Conservation (phyloP, 1,140 invertebrate genomes). For the Anthonomus grandis region DNA sequence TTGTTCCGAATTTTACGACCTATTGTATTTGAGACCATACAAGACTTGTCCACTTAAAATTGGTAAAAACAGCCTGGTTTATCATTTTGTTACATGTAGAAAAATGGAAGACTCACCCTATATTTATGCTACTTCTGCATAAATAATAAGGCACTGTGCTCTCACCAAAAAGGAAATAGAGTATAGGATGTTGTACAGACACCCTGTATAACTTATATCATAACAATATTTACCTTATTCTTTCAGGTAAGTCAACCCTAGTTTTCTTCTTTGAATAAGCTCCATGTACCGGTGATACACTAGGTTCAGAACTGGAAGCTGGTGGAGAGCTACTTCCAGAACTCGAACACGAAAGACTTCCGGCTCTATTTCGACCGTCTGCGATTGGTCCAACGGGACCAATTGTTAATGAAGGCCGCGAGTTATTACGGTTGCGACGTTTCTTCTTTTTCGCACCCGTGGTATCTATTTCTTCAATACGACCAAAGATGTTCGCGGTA, state of each 20-base stretch:
- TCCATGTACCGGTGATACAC: conserved; percentile 59
- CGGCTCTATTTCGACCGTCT: conserved; percentile 55
- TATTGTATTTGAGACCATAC: too few relatives aligned
- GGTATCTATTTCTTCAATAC: conserved; percentile 49
- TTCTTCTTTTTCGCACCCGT: conserved; percentile 73
- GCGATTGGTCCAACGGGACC: conserved; percentile 50
- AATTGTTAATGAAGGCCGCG: conserved; percentile 57
- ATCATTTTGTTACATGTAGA: too few relatives aligned
- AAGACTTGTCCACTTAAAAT: too few relatives aligned
- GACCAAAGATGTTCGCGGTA: conserved; percentile 46
- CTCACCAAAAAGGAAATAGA: too few relatives aligned
- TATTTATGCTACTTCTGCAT: too few relatives aligned
- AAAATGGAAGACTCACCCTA: too few relatives aligned
- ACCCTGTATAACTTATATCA: too few relatives aligned
- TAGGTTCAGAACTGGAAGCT: conserved; percentile 65
- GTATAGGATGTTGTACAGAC: too few relatives aligned
- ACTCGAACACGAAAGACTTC: conserved; percentile 61
- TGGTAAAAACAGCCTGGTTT: too few relatives aligned
- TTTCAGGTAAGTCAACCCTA: conserved; percentile 75
- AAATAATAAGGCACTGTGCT: too few relatives aligned
- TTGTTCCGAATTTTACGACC: too few relatives aligned
- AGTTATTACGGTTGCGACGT: conserved; percentile 62
- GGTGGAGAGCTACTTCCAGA: conserved; percentile 66
- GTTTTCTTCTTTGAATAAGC: conserved; percentile 66
- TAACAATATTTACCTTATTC: conserved; percentile 64